Conservation (phyloP, 2,113 vertebrate genomes). For the Cichladusa arquata region DNA sequence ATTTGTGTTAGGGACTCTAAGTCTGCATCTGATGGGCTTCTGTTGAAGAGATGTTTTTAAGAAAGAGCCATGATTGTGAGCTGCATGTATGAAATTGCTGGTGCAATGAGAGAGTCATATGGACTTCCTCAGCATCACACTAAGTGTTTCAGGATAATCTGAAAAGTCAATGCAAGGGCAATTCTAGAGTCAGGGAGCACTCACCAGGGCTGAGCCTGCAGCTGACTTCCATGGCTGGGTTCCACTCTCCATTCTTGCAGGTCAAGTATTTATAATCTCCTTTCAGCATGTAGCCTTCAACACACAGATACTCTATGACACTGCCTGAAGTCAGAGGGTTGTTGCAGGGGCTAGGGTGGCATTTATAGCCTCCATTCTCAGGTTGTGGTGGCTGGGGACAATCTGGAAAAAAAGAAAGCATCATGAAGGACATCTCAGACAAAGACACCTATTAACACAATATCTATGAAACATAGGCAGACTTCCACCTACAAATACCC, state of each 20-base stretch:
- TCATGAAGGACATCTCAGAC: not conserved
- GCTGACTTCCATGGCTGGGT: slow-evolving; percentile 92
- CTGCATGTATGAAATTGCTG: not conserved
- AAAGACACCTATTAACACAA: not conserved
- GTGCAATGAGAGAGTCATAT: not conserved
- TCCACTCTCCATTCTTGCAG: slow-evolving; percentile 94
- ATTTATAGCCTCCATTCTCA: slow-evolving; percentile 94
- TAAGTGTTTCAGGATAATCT: not conserved
- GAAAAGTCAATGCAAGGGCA: not conserved
- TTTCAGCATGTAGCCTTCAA: slow-evolving; percentile 93
- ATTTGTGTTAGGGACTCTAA: not conserved
- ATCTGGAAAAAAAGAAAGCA: slow-evolving; percentile 69
- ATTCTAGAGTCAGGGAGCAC: not conserved
- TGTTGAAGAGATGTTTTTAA: not conserved
- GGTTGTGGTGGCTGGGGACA: slow-evolving; percentile 90
- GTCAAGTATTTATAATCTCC: slow-evolving; percentile 96
- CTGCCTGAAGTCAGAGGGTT: slow-evolving; percentile 85
- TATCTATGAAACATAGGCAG: not conserved
- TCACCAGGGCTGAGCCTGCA: slow-evolving; percentile 90
- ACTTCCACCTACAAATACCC: not conserved
- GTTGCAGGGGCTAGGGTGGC: slow-evolving; percentile 90
- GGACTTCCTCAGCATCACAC: not conserved
- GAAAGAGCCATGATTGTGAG: not conserved
- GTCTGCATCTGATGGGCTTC: not conserved
- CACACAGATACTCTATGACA: slow-evolving; percentile 95